Conservation (phyloP, 2,797 vertebrate genomes). For the Mus caroli region DNA sequence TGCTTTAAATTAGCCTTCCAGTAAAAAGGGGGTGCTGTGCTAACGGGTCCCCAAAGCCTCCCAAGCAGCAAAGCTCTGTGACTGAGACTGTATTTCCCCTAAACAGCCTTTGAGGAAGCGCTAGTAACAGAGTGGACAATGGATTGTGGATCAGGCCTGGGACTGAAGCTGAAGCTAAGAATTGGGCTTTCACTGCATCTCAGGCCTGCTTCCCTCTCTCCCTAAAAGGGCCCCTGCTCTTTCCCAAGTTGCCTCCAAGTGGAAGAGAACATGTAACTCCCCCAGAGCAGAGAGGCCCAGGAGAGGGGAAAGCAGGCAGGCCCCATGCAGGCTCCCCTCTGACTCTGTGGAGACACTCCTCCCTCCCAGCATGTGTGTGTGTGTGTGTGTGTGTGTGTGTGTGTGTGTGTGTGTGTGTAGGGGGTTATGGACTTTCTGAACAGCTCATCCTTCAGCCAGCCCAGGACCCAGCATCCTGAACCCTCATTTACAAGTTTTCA, state of each 20-base stretch:
- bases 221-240: conserved; percentile 78
- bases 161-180: conserved; percentile 36
- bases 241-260: conserved; percentile 69
- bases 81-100: neutral
- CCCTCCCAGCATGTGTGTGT: conserved; percentile 20
- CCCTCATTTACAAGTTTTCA: conserved; percentile 66
- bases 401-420: neutral
- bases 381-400: neutral
- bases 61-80: neutral
- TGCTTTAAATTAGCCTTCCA: conserved; percentile 74
- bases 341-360: conserved; percentile 61
- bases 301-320: conserved; percentile 75
- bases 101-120: conserved; percentile 34
- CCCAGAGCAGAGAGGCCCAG: conserved; percentile 78
- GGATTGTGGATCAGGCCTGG: conserved; percentile 3
- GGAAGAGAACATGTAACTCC: conserved; percentile 71
- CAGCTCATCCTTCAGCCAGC: conserved; percentile 33
- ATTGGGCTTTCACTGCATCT: neutral
- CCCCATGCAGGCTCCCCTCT: conserved; percentile 63
- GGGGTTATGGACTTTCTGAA: conserved; percentile 72
- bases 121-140: conserved; percentile 42
- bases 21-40: conserved; percentile 52
- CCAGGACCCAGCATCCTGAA: conserved; percentile 46
- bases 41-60: neutral
- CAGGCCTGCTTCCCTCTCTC: conserved; percentile 62